Evolutionary conservation across 30 jellyfish, hydroid and myxozoan genomes (phyloP).

Genomic region (Hydractinia symbiolongicarpus): DNA sequence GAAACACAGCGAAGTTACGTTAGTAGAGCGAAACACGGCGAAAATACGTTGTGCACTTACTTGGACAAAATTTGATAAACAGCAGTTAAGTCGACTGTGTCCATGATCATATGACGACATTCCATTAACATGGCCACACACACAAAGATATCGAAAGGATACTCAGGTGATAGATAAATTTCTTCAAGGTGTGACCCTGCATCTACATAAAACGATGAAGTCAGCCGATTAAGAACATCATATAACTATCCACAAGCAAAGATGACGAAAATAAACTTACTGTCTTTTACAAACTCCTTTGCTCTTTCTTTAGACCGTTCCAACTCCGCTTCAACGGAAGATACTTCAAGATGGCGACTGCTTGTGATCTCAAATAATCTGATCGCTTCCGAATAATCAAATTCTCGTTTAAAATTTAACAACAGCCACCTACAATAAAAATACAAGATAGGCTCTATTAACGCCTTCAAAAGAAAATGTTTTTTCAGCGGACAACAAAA

Average conservation of each 20-base stretch:
- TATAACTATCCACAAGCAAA: too few species aligned
- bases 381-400: conserved; percentile 69
- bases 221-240: too few species aligned
- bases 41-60: conserved; percentile 23
- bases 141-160: conserved; percentile 82
- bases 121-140: conserved; percentile 87
- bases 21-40: background rate
- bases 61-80: conserved; percentile 58
- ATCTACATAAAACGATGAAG: conserved; percentile 25
- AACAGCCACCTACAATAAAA: conserved; percentile 57
- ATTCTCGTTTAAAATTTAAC: conserved; percentile 75
- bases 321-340: conserved; percentile 75
- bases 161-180: conserved; percentile 65
- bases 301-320: conserved; percentile 88
- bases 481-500: background rate
- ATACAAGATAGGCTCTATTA: background rate
- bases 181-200: conserved; percentile 69
- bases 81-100: conserved; percentile 49
- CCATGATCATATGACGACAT: conserved; percentile 67
- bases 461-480: background rate
- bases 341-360: conserved; percentile 80
- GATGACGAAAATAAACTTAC: conserved; percentile 15
- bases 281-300: conserved; percentile 62
- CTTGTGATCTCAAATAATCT: conserved; percentile 71
- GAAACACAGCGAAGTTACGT: too few species aligned